Evolutionary conservation across 2,113 vertebrate genomes (phyloP), one percentile per base, ranked within the genome.

Genomic region (Neomonachus schauinslandi): DNA sequence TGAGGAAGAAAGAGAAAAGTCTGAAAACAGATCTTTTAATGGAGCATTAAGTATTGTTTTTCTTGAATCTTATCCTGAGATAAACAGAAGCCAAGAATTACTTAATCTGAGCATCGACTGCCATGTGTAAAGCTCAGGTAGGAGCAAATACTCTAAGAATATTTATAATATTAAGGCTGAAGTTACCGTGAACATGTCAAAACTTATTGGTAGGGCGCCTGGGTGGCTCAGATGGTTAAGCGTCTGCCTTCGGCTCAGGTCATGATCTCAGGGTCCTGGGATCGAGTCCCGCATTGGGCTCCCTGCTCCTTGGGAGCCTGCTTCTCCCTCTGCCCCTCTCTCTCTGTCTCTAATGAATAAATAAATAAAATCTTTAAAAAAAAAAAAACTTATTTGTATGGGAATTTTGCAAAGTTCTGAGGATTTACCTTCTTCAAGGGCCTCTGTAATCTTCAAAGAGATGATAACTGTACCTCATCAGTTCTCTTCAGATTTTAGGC

Each of bases 341-440:
- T 42, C 39, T 42, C 39, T 42, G 39, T 42, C 39, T 42, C 39
- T 42, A 42, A 42, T 42, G 39, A 42, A 42, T 42, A 4, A 42
- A 42, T 42, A 42, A 42, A 42, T 42, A 42, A 42, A 42, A 42
- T 42, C 39, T 42, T 42, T 42, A 5, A 42, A 42, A 42, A 42
- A 42, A 39, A 39, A 39, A 42, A 91, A 53, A 89, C 72, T 71
- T 79, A 82, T 7, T 96, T 72, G 33, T 76, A 2, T 86, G 89
- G 26, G 89, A 86, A 91, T 96, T 95, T 82, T 80, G 53, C 31
- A 11, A 67, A 42, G 46, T 94, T 89, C 36, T 93, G 59, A 96
- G 71, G 14, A n/a, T 22, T 95, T 95, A 81, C 67, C 55, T 80
- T 94, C 87, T 95, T 89, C 26, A 79, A 59, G 7, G 18, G n/a